Conservation (phyloP, 1,140 invertebrate genomes). For the Batillaria attramentaria region DNA sequence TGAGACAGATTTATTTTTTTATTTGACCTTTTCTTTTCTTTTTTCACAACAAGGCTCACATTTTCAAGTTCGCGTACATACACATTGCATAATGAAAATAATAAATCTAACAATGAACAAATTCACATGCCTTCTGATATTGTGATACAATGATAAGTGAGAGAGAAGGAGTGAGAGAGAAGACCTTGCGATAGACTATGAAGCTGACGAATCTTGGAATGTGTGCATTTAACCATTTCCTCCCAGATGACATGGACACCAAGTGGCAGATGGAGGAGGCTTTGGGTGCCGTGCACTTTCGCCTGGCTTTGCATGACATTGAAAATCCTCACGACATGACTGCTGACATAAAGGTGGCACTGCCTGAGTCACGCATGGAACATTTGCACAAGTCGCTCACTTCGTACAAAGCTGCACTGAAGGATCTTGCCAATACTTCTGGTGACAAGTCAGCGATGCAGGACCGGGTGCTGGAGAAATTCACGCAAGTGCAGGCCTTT, state of each 20-base stretch:
- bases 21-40: too few relatives aligned
- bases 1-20: too few relatives aligned
- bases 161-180: neutral
- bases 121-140: too few relatives aligned
- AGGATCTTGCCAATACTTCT: neutral
- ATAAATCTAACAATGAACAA: too few relatives aligned
- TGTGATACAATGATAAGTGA: too few relatives aligned
- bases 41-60: too few relatives aligned
- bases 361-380: neutral
- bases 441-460: neutral
- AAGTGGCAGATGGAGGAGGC: constrained; percentile 21
- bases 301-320: neutral
- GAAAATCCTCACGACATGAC: neutral
- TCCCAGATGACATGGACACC: constrained; percentile 7
- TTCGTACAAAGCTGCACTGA: constrained; percentile 15
- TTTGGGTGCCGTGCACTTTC: constrained; percentile 16
- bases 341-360: neutral
- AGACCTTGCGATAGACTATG: too few relatives aligned
- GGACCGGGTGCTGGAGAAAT: constrained; percentile 18
- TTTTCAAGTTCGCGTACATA: too few relatives aligned
- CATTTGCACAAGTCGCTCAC: constrained; percentile 14
- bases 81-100: too few relatives aligned
- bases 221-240: too few relatives aligned
- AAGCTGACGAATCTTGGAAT: too few relatives aligned
- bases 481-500: neutral